Evolutionary conservation across 2,888 invertebrate species (phyloP).

Genomic region (Epinotia nisella): DNA sequence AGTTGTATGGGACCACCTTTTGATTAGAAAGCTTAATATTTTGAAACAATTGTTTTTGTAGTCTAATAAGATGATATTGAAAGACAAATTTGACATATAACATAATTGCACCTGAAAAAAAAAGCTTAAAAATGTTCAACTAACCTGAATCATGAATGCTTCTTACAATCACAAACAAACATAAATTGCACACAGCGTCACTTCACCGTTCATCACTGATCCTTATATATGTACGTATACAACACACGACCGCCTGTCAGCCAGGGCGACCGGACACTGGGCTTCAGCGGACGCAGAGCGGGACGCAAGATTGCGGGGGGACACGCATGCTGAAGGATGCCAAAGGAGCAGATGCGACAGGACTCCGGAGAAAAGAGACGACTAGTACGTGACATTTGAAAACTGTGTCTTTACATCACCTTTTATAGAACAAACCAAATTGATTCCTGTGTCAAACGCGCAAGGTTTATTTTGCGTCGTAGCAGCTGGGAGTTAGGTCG

Average conservation of each 20-base stretch:
- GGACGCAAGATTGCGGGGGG: conserved; percentile 82
- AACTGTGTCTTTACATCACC: conserved; percentile 83
- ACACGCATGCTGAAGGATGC: conserved; percentile 81
- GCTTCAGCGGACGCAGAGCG: conserved; percentile 76
- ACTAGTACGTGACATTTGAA: conserved; percentile 84
- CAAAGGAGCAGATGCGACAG: conserved; percentile 84
- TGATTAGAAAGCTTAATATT: neutral
- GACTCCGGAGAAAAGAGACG: conserved; percentile 84
- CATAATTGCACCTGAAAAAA: conserved; percentile 15
- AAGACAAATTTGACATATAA: neutral
- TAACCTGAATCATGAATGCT: conserved; percentile 83
- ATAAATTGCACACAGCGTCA: conserved; percentile 74
- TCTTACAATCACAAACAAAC: conserved; percentile 70
- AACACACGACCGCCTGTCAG: conserved; percentile 78
- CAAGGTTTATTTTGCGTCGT: conserved; percentile 55
- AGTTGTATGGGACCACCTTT: neutral
- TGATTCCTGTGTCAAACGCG: rapidly evolving
- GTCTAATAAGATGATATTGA: conserved; percentile 19
- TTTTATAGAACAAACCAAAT: conserved; percentile 53
- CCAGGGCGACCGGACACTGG: conserved; percentile 82
- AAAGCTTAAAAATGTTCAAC: conserved; percentile 51
- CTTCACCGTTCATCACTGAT: conserved; percentile 81
- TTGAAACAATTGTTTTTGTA: neutral
- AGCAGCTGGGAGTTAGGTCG: conserved; percentile 53
- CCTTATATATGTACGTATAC: conserved; percentile 63